phyloP scores from a whole-genome alignment of 2,113 vertebrate genomes.

The Chionomys nivalis region DNA sequence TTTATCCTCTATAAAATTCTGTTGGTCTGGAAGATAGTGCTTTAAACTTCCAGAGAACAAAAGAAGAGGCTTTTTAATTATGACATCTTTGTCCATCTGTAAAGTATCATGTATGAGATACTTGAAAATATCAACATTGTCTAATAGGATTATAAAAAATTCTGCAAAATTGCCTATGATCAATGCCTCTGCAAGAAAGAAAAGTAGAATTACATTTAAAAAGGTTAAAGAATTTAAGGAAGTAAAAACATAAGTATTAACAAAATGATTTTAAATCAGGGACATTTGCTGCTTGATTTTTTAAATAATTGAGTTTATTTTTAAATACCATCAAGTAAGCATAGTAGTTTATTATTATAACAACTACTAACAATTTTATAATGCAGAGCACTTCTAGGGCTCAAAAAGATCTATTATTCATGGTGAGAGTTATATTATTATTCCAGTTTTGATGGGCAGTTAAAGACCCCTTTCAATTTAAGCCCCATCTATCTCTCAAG shows the following conservation, averaged over 20 bases:
- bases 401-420: not conserved
- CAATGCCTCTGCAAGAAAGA: not conserved
- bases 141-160: not conserved
- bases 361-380: not conserved
- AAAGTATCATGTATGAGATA: not conserved
- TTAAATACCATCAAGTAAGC: not conserved
- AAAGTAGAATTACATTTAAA: constrained; percentile 3
- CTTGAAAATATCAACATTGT: not conserved
- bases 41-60: constrained; percentile 19
- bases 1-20: constrained; percentile 11
- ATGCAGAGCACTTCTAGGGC: not conserved
- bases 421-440: not conserved
- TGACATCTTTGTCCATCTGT: not conserved
- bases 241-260: not conserved
- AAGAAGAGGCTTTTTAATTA: not conserved
- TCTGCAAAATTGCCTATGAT: not conserved
- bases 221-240: constrained; percentile 13
- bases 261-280: not conserved
- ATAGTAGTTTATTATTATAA: not conserved
- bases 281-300: not conserved
- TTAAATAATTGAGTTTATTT: not conserved
- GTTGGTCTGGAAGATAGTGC: not conserved
- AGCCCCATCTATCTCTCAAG: not conserved
- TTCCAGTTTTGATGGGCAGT: not conserved
- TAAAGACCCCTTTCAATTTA: not conserved